phyloP scores from a whole-genome alignment of 2,888 invertebrate species.

The Taenaris catops region DNA sequence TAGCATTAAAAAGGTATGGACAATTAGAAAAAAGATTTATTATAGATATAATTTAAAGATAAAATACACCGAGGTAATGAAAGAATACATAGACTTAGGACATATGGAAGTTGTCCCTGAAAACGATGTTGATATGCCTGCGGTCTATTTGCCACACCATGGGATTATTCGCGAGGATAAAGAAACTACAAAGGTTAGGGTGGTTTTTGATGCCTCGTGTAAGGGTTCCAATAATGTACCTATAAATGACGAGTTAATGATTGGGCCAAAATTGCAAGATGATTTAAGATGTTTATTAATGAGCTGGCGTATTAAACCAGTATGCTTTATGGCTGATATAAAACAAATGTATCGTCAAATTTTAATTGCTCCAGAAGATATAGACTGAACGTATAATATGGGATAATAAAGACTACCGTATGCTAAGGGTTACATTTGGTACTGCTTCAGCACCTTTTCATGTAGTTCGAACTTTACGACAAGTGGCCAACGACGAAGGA shows the following conservation, averaged over 20 bases:
- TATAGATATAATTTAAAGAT: not conserved
- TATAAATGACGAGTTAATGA: too few species aligned
- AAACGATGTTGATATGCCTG: not conserved
- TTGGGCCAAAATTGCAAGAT: too few species aligned
- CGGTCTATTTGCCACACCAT: constrained; percentile 22
- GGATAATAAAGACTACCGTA: not conserved
- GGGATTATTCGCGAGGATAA: constrained; percentile 24
- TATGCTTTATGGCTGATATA: not conserved
- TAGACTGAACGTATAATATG: not conserved
- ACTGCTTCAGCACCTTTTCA: not conserved
- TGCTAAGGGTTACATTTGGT: not conserved
- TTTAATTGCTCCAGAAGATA: not conserved
- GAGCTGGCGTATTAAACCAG: not conserved
- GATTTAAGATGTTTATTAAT: not conserved
- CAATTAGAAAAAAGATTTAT: too few species aligned
- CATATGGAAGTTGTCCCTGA: constrained; percentile 9
- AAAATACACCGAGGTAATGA: constrained; percentile 6
- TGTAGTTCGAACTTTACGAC: not conserved
- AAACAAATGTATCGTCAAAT: not conserved
- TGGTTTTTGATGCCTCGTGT: constrained; percentile 37
- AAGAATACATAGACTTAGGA: constrained; percentile 10
- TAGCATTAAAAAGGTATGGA: constrained; percentile 8
- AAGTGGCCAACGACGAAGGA: not conserved
- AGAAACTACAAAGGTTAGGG: constrained; percentile 25
- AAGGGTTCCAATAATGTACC: not conserved